Evolutionary conservation across 2,888 invertebrate species (phyloP), one percentile per base, ranked within the genome.

Genomic region (Amphiduros pacificus): DNA sequence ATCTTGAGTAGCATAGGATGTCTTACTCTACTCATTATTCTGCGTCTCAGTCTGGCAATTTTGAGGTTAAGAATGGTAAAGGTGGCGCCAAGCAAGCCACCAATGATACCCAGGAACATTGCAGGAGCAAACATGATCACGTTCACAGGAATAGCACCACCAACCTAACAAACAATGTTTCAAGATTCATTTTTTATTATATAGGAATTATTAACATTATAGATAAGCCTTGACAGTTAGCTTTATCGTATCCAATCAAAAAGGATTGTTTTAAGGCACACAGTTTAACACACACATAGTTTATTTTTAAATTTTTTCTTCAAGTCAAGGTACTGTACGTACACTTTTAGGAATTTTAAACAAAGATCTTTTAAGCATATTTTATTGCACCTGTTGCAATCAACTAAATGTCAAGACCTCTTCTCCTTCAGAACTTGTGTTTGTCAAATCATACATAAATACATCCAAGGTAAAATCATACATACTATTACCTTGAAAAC

Each of bases 1-100:
- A 64, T 22, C 28, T 62, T 62, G 54, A 76, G 74, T 5, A 73
- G 40, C 61, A 73, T 65, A 2, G 72, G 71, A 44, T 67, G 68
- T 55, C 70, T 67, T 3, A 83, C 73, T 22, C 70, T 71, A n/a
- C 77, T 68, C 32, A 84, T 65, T 0, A 81, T 27, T 28, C 73
- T 74, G 54, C 82, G 75, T 32, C 84, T 66, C 14, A 71, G 62
- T 51, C 82, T 72, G 0, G 80, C 75, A 52, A 82, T 74, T 67
- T 84, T 84, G 14, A 84, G 72, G 65, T 82, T 81, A 29, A 81
- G 62, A 61, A 84, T 80, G 17, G 82, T 83, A 63, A 84, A 84
- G 17, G 78, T 67, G 17, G 83, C 78, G 20, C 83, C 84, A 2
- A 81, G 62, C 0, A 81, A 51, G 2, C 84, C 84, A 4, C 84